A percentile compares a stretch with the other conserved stretches of the same genome.
Evolutionary conservation across 2,888 invertebrate genomes (phyloP).

Genomic region (Xestia rhomboidea): DNA sequence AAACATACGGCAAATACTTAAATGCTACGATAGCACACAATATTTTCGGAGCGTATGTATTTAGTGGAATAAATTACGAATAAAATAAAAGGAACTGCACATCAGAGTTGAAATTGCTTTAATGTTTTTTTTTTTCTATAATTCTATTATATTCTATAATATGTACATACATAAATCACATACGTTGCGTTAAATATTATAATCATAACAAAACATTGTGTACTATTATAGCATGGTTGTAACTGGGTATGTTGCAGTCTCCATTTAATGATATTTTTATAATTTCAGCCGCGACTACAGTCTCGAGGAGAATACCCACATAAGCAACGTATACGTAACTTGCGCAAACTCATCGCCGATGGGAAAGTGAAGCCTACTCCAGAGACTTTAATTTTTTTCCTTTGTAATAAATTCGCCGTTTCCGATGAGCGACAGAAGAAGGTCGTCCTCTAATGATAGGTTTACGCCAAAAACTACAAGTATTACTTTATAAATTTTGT

Average conservation of each 20-base stretch:
- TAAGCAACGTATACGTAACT: conserved; percentile 91
- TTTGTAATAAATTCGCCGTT: conserved; percentile 89
- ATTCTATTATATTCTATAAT: conserved; percentile 44
- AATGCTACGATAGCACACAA: conserved; percentile 66
- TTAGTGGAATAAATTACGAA: conserved; percentile 35
- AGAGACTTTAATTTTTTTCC: conserved; percentile 88
- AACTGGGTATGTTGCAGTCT: conserved; percentile 52
- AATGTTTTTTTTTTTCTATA: conserved; percentile 54
- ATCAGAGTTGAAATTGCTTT: conserved; percentile 62
- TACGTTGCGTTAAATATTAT: conserved; percentile 49
- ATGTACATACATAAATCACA: conserved; percentile 63
- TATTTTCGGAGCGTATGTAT: conserved; percentile 47
- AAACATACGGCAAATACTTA: conserved; percentile 15
- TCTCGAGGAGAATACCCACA: conserved; percentile 91
- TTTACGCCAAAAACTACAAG: conserved; percentile 62
- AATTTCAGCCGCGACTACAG: conserved; percentile 69
- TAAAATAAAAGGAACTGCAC: conserved; percentile 59
- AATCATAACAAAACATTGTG: conserved; percentile 59
- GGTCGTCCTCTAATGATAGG: conserved; percentile 60
- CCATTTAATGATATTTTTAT: conserved; percentile 39
- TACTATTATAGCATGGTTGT: conserved; percentile 60
- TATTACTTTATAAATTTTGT: conserved; percentile 66
- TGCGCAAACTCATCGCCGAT: conserved; percentile 86
- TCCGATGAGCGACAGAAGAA: conserved; percentile 84
- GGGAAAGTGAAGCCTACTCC: conserved; percentile 88